Percentiles rank a stretch among this genome's conserved stretches.
These are phyloP conservation scores for Ctenodactylus gundi DNA, from an alignment of 2,113 vertebrate species.

Conservation along the genomic window DNA sequence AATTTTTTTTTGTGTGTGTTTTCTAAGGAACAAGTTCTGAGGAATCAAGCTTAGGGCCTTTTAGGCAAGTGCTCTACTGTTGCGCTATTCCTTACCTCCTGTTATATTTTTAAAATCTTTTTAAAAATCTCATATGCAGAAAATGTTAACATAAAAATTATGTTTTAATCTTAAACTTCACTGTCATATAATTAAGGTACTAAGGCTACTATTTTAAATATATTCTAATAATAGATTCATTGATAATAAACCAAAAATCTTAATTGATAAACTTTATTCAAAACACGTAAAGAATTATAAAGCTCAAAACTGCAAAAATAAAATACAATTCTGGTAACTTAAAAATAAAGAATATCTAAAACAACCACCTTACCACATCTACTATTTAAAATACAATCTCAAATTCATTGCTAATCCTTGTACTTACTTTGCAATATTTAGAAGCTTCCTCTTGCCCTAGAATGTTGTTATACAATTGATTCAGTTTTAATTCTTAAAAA, in stretches of 20 bases:
- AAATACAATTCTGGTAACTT: constrained; percentile 69
- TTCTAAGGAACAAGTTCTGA: too few species aligned
- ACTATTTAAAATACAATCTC: constrained; percentile 50
- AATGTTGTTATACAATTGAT: background rate
- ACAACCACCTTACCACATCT: constrained; percentile 32
- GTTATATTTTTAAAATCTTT: background rate
- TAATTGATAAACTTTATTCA: constrained; percentile 79
- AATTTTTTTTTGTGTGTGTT: too few species aligned
- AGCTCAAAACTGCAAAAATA: constrained; percentile 79
- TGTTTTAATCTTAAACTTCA: constrained; percentile 32
- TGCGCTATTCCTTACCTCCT: too few species aligned
- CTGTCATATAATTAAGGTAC: background rate
- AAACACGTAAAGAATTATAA: constrained; percentile 68
- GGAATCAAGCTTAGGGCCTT: too few species aligned
- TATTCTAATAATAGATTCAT: constrained; percentile 31
- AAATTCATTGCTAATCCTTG: constrained; percentile 34
- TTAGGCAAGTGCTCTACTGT: too few species aligned
- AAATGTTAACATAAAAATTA: background rate
- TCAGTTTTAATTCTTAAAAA: constrained; percentile 51
- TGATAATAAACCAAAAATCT: constrained; percentile 22
- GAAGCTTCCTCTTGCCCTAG: background rate
- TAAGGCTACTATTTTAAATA: background rate
- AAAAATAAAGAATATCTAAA: constrained; percentile 64
- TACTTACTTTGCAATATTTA: constrained; percentile 37
- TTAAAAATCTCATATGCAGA: background rate